Conservation (phyloP, 2,113 vertebrate species). For the Sinosuthora webbiana region DNA sequence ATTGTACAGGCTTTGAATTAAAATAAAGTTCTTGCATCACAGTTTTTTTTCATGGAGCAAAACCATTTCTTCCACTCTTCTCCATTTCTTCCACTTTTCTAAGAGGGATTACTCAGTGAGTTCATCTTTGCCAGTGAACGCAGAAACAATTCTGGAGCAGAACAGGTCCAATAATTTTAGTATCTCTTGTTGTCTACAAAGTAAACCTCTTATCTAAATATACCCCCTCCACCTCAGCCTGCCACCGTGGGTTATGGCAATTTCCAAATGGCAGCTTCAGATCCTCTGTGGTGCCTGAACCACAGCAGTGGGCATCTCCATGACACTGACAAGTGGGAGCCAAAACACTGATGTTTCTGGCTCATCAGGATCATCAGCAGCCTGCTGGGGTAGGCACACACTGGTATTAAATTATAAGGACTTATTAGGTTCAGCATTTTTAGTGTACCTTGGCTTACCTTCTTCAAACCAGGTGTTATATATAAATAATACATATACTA, state of each 20-base stretch:
- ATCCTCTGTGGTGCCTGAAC: background rate
- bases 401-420: background rate
- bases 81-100: background rate
- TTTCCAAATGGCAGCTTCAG: background rate
- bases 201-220: background rate
- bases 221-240: background rate
- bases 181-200: background rate
- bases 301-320: accelerated
- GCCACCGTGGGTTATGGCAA: accelerated
- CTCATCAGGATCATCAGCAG: background rate
- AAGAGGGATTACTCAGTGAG: background rate
- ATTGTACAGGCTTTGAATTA: background rate
- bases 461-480: background rate
- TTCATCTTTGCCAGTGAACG: background rate
- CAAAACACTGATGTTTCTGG: accelerated
- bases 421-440: background rate
- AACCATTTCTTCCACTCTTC: background rate
- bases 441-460: background rate
- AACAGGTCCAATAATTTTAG: background rate
- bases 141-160: background rate
- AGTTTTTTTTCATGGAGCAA: background rate
- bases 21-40: background rate
- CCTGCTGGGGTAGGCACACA: background rate
- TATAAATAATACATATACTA: background rate
- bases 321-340: background rate